A percentile compares a stretch with the other conserved stretches of the same genome.
These are phyloP conservation scores for Phalera bucephala DNA, from an alignment of 2,888 invertebrate genomes.

Conservation along the genomic window DNA sequence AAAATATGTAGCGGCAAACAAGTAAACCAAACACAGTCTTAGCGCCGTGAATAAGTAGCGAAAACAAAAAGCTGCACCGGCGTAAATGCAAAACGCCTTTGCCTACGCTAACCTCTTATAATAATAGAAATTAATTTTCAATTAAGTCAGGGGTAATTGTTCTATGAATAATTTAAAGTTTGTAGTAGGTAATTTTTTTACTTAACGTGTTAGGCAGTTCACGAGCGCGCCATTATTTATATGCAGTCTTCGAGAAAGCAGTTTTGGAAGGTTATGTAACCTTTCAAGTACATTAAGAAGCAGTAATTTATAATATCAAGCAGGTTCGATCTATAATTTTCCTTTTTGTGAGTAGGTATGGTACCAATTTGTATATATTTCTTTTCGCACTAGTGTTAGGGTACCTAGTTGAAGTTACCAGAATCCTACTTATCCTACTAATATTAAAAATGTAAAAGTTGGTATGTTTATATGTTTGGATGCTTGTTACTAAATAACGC, in stretches of 20 bases:
- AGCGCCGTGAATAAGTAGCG: constrained; percentile 52
- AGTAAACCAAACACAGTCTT: constrained; percentile 61
- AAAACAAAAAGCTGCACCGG: constrained; percentile 57
- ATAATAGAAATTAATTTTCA: constrained; percentile 45
- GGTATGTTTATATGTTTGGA: too few species aligned
- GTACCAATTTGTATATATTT: too few species aligned
- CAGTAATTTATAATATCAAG: too few species aligned
- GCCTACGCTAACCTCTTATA: constrained; percentile 26
- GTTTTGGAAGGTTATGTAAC: neutral
- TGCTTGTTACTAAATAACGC: too few species aligned
- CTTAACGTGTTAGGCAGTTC: constrained; percentile 19
- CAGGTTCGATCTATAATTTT: too few species aligned
- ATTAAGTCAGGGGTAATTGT: constrained; percentile 43
- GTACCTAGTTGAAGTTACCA: too few species aligned
- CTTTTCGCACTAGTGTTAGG: too few species aligned
- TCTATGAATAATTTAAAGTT: constrained; percentile 45
- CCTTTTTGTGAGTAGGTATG: too few species aligned
- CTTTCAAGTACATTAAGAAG: neutral
- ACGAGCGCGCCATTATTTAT: constrained; percentile 12
- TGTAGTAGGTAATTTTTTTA: constrained; percentile 24
- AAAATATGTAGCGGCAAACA: constrained; percentile 74
- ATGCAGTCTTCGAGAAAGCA: neutral
- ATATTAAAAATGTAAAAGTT: too few species aligned
- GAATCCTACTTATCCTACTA: too few species aligned
- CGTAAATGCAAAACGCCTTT: constrained; percentile 46